Conservation (phyloP, 2,888 invertebrate genomes). For the Ennomos fuscantarius region DNA sequence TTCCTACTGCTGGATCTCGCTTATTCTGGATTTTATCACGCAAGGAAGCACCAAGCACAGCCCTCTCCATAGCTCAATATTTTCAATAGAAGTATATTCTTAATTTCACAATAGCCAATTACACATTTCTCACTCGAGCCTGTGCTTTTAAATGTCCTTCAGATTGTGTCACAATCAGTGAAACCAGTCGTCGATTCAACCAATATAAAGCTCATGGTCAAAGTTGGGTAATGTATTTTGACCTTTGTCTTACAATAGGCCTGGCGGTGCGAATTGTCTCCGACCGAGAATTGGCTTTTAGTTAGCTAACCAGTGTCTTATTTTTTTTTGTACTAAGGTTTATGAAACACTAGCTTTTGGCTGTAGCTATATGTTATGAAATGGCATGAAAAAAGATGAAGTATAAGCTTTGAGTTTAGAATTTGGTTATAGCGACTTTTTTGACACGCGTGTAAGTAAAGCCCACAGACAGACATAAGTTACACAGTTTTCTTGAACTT, state of each 20-base stretch:
- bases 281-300: constrained; percentile 16
- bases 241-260: constrained; percentile 30
- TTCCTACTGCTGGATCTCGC: no score
- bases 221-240: constrained; percentile 20
- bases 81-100: no score
- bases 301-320: constrained; percentile 14
- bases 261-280: constrained; percentile 30
- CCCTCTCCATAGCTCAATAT: no score
- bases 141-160: constrained; percentile 9
- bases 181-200: constrained; percentile 16
- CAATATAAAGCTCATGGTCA: constrained; percentile 27
- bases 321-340: constrained; percentile 1
- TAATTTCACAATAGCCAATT: no score
- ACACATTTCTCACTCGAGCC: background rate
- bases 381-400: no score
- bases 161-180: constrained; percentile 12
- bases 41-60: no score
- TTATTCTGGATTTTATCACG: no score
- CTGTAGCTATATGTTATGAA: background rate
- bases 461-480: no score
- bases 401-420: no score
- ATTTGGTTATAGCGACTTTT: no score
- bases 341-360: constrained; percentile 1
- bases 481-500: no score
- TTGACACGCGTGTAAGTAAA: no score